Percentiles rank a stretch among this genome's conserved stretches.
phyloP scores from a whole-genome alignment of 1,140 invertebrate genomes.

The Ylistrum balloti region DNA sequence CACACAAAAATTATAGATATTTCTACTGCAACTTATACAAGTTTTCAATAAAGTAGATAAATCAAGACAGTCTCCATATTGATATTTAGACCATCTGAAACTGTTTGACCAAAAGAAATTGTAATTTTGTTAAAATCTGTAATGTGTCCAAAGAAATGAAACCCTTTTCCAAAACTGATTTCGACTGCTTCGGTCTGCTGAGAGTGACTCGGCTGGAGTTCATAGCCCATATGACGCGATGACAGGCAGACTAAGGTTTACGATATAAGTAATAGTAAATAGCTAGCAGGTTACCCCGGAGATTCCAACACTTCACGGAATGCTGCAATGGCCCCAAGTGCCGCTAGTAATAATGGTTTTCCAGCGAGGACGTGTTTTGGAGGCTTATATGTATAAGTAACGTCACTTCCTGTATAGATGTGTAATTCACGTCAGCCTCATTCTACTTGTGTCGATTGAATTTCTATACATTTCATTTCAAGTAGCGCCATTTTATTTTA shows the following conservation, averaged over 20 bases:
- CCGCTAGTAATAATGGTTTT: neutral
- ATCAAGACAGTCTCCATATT: no score
- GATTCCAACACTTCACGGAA: neutral
- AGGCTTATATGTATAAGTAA: neutral
- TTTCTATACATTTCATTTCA: neutral
- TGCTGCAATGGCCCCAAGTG: neutral
- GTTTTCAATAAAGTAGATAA: no score
- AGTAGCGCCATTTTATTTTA: neutral
- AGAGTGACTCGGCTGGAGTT: neutral
- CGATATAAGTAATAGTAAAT: conserved; percentile 40
- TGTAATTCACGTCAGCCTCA: no score
- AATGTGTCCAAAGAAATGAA: no score
- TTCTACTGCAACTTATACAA: no score
- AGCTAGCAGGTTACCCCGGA: neutral
- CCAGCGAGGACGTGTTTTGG: neutral
- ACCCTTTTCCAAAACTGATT: no score
- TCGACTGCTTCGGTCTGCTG: no score
- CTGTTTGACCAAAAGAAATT: no score
- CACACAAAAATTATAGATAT: no score
- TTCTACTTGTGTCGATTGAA: neutral
- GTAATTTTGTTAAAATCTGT: no score
- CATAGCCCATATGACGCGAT: neutral
- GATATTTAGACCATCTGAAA: no score
- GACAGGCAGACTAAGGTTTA: conserved; percentile 5
- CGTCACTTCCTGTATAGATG: neutral